Evolutionary conservation across 2,113 vertebrate species (phyloP), one percentile per base, ranked within the genome.

Genomic region (Corydoras maculifer): DNA sequence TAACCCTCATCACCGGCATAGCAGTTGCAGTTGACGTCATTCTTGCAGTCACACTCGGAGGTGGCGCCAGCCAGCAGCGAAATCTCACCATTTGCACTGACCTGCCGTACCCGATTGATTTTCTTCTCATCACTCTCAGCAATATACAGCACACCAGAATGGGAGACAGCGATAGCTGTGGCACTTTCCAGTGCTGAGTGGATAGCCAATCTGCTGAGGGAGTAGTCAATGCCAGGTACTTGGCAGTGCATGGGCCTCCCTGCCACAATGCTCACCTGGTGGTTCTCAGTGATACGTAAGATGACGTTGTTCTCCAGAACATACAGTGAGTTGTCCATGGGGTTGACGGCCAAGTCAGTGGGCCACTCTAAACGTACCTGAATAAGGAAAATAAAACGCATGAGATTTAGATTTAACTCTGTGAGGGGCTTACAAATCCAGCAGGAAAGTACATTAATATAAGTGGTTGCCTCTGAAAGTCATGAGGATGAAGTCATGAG

Each of bases 161-260:
- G 93, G 63, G 97, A 99, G 80, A 99, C 89, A 73, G 94, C 94
- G 35, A 99, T 95, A 86, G 96, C 94, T 2, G 94, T 97, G 87
- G 97, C 95, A 15, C 96, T 97, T 85, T 99, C 95, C 82, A 99
- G 88, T 10, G 97, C 95, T 0, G 96, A 94, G 74, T 99, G 96
- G 79, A 98, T 98, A 77, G 97, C 97, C 78, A 98, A 90, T 77
- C 96, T 97, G 86, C 97, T 99, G 80, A 98, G 94, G n/a, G 95
- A 98, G 86, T 99, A 99, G 92, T 99, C 97, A 29, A 99, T 98
- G 72, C 96, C 96, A 0, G 96, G 95, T 61, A 98, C 96, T 82
- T 98, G 96, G 82, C 97, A 99, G 83, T 99, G 97, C 95, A 98
- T 98, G 66, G 96, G 96, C 60, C 97, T 91, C 11, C 97, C 97